Evolutionary conservation across 2,113 vertebrate genomes (phyloP).

Genomic region (Syngnathus scovelli): DNA sequence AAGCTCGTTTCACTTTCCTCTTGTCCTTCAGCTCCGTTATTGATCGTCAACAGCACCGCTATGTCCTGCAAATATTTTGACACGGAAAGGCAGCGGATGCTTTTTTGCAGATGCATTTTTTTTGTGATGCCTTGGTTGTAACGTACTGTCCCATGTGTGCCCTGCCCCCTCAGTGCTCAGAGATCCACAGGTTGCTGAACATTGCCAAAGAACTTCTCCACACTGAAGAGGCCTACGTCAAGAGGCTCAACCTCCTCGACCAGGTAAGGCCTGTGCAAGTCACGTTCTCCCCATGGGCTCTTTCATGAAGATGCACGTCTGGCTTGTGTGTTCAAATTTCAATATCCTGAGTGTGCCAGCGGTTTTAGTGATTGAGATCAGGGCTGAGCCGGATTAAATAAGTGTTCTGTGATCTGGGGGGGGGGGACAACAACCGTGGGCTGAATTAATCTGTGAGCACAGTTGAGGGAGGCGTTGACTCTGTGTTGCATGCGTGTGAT

Average conservation of each 20-base stretch:
- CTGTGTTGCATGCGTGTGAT: conserved; percentile 8
- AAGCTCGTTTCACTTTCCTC: conserved; percentile 29
- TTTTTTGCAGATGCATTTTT: too few relatives aligned
- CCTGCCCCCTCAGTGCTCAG: conserved; percentile 71
- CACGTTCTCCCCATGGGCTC: background rate
- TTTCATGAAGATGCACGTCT: background rate
- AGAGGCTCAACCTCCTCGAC: conserved; percentile 89
- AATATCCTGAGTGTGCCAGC: conserved; percentile 34
- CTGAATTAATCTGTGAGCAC: conserved; percentile 43
- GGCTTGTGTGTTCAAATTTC: conserved; percentile 24
- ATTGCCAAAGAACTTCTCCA: conserved; percentile 92
- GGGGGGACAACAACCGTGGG: conserved; percentile 22
- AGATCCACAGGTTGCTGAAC: conserved; percentile 85
- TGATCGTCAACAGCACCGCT: conserved; percentile 44
- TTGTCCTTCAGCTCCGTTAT: conserved; percentile 38
- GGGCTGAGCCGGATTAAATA: conserved; percentile 53
- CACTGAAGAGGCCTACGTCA: conserved; percentile 92
- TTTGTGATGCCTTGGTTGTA: background rate
- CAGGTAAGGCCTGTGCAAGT: conserved; percentile 73
- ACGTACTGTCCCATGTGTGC: background rate
- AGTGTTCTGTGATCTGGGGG: conserved; percentile 22
- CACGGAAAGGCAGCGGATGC: background rate
- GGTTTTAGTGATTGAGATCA: conserved; percentile 38
- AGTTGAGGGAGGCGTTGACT: conserved; percentile 9
- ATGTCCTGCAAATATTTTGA: conserved; percentile 3